These are phyloP conservation scores for Eremobia ochroleuca DNA, from an alignment of 2,888 invertebrate genomes.

Conservation along the genomic window DNA sequence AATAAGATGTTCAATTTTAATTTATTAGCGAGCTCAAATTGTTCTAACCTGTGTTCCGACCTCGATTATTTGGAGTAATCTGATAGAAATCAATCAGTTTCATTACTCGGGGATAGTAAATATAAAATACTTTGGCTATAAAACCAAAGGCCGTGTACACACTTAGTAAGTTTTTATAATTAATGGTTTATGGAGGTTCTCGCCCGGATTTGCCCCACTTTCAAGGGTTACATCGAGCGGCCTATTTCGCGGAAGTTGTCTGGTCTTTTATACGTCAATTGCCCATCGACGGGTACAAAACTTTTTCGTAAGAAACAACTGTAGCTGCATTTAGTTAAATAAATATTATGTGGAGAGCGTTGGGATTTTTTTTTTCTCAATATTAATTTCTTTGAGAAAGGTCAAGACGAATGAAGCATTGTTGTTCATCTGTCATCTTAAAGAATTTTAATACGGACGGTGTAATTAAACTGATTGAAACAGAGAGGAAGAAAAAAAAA, in stretches of 20 bases:
- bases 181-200: constrained; percentile 58
- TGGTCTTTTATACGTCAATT: constrained; percentile 47
- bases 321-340: constrained; percentile 1
- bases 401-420: not conserved
- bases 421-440: not conserved
- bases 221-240: constrained; percentile 58
- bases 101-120: constrained; percentile 38
- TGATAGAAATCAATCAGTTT: constrained; percentile 49
- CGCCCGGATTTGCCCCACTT: constrained; percentile 55
- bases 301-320: constrained; percentile 31
- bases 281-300: constrained; percentile 17
- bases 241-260: constrained; percentile 55
- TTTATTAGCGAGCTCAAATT: constrained; percentile 28
- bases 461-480: constrained; percentile 12
- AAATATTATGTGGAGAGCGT: constrained; percentile 9
- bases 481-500: not conserved
- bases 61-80: constrained; percentile 30
- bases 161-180: constrained; percentile 63
- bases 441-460: not conserved
- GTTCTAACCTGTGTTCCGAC: constrained; percentile 1
- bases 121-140: constrained; percentile 53
- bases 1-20: constrained; percentile 15
- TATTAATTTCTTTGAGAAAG: not conserved
- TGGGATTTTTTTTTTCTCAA: not conserved
- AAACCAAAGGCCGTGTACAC: constrained; percentile 40